Base-by-base conservation (phyloP, 2,888 invertebrate genomes). In the Rutpela maculata region DNA sequence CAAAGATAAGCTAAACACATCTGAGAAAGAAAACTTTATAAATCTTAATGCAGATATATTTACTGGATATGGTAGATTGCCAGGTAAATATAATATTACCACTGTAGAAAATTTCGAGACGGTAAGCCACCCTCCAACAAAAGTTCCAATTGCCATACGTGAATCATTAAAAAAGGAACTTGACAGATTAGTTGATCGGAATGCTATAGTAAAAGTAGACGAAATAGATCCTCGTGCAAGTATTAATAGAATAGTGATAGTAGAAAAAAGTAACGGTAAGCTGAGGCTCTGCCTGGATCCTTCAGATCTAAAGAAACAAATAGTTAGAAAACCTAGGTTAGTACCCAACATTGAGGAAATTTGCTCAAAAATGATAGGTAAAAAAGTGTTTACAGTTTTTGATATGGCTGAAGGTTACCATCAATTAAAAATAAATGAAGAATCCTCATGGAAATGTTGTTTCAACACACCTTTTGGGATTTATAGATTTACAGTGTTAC, bases 391-490 rank as follows among this genome's bases (percentile, higher is more conserved):
- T n/a, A 17, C 18, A n/a, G 56, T 56, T 56, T 56, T 56, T 56
- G 56, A 56, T 56, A 15, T 77, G 18, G 66, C 77, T 17, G 81
- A 81, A 62, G 81, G 79, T 10, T 81, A 79, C 22, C 81, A 81
- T 56, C 81, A 81, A 15, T 50, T 79, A 15, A 62, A 74, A 50
- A 26, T 80, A 17, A 56, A 60, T 31, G 73, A 81, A 18, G 63
- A 72, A 18, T 79, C 78, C 0, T 80, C 80, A 10, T 81, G 80
- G 80, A 81, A 80, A 66, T 81, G 80, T 73, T 81, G 79, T 65
- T 80, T 79, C 65, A 50, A 59, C 0, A 77, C 78, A 18, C 77
- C 75, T n/a, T 80, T 79, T 77, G 79, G 78, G 9, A 67, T 74
- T 26, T 78, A 80, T 60, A 71, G 79, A 26, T 79, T 50, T 76